Evolutionary conservation across 1,140 invertebrate genomes (phyloP), one percentile per base, ranked within the genome.

Genomic region (Halictus rubicundus): DNA sequence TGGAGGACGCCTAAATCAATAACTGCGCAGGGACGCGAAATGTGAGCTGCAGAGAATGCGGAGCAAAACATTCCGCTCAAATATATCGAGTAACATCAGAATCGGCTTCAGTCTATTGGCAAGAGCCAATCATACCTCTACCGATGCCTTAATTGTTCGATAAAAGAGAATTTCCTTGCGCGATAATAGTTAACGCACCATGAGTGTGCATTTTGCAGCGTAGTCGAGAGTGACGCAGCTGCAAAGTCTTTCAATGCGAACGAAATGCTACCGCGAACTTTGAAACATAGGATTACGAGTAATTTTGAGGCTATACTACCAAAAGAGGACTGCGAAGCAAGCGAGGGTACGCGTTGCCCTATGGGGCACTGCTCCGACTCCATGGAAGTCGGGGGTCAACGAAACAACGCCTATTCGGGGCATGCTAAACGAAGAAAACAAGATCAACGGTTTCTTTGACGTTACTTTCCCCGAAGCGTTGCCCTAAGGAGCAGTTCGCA

Each of bases 1-100:
- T 61, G 60, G 60, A 57, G 23, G 60, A 19, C 25, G 60, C 25
- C 27, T 61, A 61, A 61, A 61, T 61, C 60, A 23, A 61, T 61
- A 61, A 27, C 60, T 32, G 25, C 60, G 25, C 60, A 32, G 27
- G 60, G 25, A 32, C 59, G 23, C 60, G 60, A 14, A 32, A 32
- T 27, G 27, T 19, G 14, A 32, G 25, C 27, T 23, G 6, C 12
- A 5, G 25, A 37, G 25, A 27, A 27, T 61, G 25, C 14, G 5
- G 54, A n/a, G 60, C 27, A 27, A 32, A 32, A 42, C 54, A 37
- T 37, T 68, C 46, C 66, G 32, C 46, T n/a, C 19, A 21, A 19
- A 19, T 10, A 4, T 27, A 32, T 68, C 59, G 16, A 37, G 57
- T 61, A 52, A 59, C 4, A 49, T 12, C 19, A 32, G 59, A 76